Percentiles rank a stretch among this genome's conserved stretches.
phyloP scores from a whole-genome alignment of 1,140 invertebrate genomes.

The Drosophila repletoides region DNA sequence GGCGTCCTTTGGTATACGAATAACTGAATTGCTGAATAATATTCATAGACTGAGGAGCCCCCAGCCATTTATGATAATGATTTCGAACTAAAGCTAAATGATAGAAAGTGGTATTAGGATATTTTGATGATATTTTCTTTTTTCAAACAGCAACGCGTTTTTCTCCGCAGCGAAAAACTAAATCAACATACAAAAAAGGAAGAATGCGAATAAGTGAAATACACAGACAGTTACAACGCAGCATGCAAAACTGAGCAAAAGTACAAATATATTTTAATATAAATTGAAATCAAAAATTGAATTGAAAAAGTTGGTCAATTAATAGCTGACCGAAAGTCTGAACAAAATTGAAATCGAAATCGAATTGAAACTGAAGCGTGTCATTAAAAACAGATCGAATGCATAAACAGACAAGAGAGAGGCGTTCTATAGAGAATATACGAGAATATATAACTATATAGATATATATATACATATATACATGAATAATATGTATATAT shows the following conservation, averaged over 20 bases:
- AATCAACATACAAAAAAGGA: slow-evolving; percentile 31
- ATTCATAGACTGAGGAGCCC: slow-evolving; percentile 2
- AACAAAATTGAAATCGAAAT: slow-evolving; percentile 18
- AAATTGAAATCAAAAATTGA: slow-evolving; percentile 54
- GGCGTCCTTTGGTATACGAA: slow-evolving; percentile 9
- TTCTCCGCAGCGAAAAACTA: slow-evolving; percentile 34
- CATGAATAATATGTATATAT: slow-evolving; percentile 13
- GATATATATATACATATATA: slow-evolving; percentile 12
- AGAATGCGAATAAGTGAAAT: slow-evolving; percentile 16
- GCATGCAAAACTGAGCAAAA: slow-evolving; percentile 68
- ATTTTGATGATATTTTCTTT: background rate
- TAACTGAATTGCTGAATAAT: too few species aligned
- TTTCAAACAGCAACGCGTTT: slow-evolving; percentile 20
- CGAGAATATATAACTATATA: slow-evolving; percentile 45
- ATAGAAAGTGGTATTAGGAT: background rate
- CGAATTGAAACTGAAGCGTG: slow-evolving; percentile 20
- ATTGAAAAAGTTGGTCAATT: slow-evolving; percentile 40
- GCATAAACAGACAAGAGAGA: slow-evolving; percentile 25
- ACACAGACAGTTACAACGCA: slow-evolving; percentile 54
- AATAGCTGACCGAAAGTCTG: slow-evolving; percentile 10
- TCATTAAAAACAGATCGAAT: slow-evolving; percentile 12
- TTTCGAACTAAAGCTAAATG: slow-evolving; percentile 9
- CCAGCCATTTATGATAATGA: background rate
- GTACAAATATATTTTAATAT: slow-evolving; percentile 42
- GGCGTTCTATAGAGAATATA: slow-evolving; percentile 26